These are phyloP conservation scores for Petrocephalus schoutedeni DNA, from an alignment of 2,797 vertebrate species.

Conservation along the genomic window DNA sequence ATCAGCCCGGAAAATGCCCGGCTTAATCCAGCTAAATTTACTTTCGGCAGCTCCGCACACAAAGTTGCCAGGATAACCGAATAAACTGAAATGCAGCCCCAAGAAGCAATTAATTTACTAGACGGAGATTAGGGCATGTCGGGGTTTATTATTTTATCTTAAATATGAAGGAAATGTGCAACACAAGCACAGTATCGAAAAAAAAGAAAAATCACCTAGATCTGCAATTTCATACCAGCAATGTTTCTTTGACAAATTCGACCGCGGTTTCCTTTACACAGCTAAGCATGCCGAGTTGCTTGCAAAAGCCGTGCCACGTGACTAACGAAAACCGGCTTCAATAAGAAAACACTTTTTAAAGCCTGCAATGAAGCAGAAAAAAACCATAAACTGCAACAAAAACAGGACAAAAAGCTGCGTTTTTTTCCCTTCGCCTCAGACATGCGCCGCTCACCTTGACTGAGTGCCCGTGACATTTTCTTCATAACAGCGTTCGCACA, in stretches of 20 bases:
- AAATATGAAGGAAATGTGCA: neutral
- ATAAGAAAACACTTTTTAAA: neutral
- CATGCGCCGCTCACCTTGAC: neutral
- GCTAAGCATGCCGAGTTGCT: neutral
- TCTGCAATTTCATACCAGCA: neutral
- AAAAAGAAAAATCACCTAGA: neutral
- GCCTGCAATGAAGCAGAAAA: neutral
- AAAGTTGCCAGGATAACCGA: neutral
- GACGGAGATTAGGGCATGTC: neutral
- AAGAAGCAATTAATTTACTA: neutral
- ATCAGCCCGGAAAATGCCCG: neutral
- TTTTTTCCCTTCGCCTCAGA: neutral
- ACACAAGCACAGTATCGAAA: neutral
- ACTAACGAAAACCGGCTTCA: neutral
- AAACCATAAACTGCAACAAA: neutral
- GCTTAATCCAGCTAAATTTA: neutral
- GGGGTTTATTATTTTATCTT: neutral
- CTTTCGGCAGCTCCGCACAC: neutral
- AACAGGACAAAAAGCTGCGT: neutral
- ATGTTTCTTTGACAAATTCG: neutral
- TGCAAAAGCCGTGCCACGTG: neutral
- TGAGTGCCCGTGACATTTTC: conserved; percentile 10
- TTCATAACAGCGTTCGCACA: neutral
- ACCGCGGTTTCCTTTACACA: neutral
- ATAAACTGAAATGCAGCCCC: neutral